Evolutionary conservation across 2,797 vertebrate genomes (phyloP).

Genomic region (Xenops minutus): DNA sequence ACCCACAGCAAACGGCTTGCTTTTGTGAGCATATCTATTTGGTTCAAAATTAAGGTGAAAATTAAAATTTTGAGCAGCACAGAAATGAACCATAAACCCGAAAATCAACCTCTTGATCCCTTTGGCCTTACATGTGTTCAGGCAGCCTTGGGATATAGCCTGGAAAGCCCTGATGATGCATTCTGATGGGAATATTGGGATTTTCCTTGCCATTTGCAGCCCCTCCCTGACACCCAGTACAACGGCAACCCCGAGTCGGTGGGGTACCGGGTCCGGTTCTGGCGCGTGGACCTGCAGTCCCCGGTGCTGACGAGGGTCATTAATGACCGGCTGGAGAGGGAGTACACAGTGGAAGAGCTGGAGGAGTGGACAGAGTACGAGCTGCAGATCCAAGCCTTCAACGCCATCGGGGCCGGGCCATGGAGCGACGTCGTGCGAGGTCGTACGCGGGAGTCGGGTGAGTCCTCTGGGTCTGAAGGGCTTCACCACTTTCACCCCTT

Average conservation of each 20-base stretch:
- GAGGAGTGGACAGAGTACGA: conserved; percentile 90
- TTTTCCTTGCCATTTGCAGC: conserved; percentile 65
- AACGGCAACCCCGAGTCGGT: conserved; percentile 90
- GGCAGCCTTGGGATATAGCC: neutral
- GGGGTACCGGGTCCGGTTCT: conserved; percentile 85
- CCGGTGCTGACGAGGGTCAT: conserved; percentile 69
- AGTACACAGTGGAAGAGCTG: conserved; percentile 84
- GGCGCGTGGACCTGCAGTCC: conserved; percentile 75
- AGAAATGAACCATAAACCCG: neutral
- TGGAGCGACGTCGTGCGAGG: conserved; percentile 85
- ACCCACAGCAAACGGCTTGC: neutral
- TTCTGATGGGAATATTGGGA: neutral
- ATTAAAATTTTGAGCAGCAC: neutral
- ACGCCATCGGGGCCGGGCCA: conserved; percentile 89
- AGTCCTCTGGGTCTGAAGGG: neutral
- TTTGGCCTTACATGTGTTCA: neutral
- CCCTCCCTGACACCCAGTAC: conserved; percentile 85
- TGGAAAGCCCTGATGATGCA: neutral
- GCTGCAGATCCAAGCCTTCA: conserved; percentile 90
- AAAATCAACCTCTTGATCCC: neutral
- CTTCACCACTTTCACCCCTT: neutral
- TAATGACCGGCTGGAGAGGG: conserved; percentile 76
- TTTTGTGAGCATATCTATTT: neutral
- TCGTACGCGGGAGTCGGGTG: conserved; percentile 88
- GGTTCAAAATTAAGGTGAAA: neutral